These are phyloP conservation scores for Drosophila glabriapex DNA, from an alignment of 2,888 invertebrate genomes.

Conservation along the genomic window DNA sequence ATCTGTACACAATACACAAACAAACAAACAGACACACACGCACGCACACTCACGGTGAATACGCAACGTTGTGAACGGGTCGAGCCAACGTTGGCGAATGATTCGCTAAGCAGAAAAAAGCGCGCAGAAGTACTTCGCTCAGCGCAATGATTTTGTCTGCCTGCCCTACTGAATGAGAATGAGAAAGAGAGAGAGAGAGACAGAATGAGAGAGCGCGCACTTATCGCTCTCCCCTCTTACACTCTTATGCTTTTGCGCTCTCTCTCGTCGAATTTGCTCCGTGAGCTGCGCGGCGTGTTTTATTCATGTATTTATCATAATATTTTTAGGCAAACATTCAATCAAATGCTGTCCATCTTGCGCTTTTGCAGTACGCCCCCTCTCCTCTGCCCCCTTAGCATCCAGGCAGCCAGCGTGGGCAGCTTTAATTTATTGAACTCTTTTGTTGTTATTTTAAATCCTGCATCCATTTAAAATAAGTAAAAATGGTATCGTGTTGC, in stretches of 20 bases:
- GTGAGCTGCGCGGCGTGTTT: conserved; percentile 24
- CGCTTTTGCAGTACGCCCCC: conserved; percentile 1
- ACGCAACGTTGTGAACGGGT: conserved; percentile 71
- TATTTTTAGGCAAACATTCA: conserved; percentile 71
- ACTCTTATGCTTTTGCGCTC: neutral
- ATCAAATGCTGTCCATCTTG: conserved; percentile 43
- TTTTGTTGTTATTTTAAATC: neutral
- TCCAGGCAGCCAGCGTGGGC: conserved; percentile 53
- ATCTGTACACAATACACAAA: conserved; percentile 12
- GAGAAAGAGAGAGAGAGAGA: conserved; percentile 6
- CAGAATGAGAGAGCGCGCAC: conserved; percentile 25
- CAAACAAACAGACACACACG: neutral
- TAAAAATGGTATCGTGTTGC: neutral
- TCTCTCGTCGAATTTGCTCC: conserved; percentile 1
- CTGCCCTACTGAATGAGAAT: neutral
- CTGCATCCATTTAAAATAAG: neutral
- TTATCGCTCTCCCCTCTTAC: conserved; percentile 20
- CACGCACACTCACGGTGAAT: conserved; percentile 35
- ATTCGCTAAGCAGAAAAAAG: conserved; percentile 35
- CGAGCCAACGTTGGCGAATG: conserved; percentile 66
- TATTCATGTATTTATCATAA: conserved; percentile 27
- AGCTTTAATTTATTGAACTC: conserved; percentile 50
- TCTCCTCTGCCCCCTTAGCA: conserved; percentile 8
- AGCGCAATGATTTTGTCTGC: conserved; percentile 1
- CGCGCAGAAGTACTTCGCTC: conserved; percentile 69